phyloP scores from a whole-genome alignment of 2,797 vertebrate species.

The Malacoctenus gilli region DNA sequence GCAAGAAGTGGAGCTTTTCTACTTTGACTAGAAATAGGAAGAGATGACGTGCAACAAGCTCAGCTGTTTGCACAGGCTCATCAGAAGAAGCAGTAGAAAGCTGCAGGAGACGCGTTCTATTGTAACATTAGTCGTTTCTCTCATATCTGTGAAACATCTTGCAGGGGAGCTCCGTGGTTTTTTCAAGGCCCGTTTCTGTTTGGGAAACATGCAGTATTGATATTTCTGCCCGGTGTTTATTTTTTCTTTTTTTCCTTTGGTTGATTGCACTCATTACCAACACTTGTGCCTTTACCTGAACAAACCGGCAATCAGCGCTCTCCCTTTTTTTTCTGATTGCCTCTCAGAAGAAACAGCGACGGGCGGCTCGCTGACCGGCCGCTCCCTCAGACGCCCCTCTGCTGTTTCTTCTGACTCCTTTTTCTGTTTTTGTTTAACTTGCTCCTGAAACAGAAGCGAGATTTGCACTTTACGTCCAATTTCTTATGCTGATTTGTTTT shows the following conservation, averaged over 20 bases:
- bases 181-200: constrained; percentile 29
- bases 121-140: constrained; percentile 39
- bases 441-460: constrained; percentile 66
- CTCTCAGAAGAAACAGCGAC: constrained; percentile 39
- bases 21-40: constrained; percentile 44
- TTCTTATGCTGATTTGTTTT: constrained; percentile 58
- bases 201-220: constrained; percentile 74
- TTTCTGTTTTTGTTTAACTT: constrained; percentile 56
- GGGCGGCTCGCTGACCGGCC: constrained; percentile 37
- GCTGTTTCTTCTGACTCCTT: no score
- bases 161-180: constrained; percentile 57
- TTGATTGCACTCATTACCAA: constrained; percentile 72
- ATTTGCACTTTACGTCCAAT: constrained; percentile 81
- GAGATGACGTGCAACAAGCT: constrained; percentile 33
- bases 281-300: constrained; percentile 82
- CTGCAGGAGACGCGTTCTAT: constrained; percentile 31
- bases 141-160: constrained; percentile 65
- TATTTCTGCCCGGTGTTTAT: constrained; percentile 30
- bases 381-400: constrained; percentile 48
- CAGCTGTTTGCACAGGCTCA: constrained; percentile 29
- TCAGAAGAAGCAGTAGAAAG: constrained; percentile 27
- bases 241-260: constrained; percentile 17
- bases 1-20: constrained; percentile 60
- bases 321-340: constrained; percentile 14
- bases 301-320: constrained; percentile 59